These are phyloP conservation scores for Enhydra lutris DNA, from an alignment of 2,113 vertebrate species.

Conservation along the genomic window DNA sequence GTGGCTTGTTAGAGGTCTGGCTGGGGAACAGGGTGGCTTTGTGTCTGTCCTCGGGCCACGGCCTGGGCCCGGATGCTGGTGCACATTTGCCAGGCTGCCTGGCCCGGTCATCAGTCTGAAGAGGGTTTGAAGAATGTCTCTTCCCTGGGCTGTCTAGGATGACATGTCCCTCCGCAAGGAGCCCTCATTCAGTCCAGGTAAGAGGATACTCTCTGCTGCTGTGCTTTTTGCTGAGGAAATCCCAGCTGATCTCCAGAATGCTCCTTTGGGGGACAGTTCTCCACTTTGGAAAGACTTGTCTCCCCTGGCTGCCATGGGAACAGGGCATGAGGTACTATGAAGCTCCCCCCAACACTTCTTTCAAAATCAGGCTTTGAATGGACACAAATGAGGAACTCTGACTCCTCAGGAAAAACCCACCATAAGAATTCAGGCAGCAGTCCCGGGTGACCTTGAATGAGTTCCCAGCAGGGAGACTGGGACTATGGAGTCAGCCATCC, in stretches of 20 bases:
- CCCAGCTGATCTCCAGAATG: neutral
- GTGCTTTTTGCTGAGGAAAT: neutral
- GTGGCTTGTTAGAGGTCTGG: neutral
- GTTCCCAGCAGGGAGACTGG: neutral
- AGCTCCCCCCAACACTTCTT: neutral
- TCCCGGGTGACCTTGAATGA: too few relatives aligned
- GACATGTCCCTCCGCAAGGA: neutral
- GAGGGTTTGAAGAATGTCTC: neutral
- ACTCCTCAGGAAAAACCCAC: neutral
- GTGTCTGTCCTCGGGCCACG: neutral
- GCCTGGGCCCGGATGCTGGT: neutral
- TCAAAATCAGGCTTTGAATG: neutral
- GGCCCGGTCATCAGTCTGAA: neutral
- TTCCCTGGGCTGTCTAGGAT: neutral
- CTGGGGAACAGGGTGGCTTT: neutral
- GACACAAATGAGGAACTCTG: neutral
- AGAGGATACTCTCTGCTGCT: rapidly evolving
- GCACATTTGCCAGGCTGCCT: neutral
- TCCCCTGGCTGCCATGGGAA: neutral
- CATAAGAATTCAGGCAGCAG: neutral
- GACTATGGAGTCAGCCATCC: neutral
- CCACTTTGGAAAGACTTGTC: neutral
- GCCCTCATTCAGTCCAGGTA: too few relatives aligned
- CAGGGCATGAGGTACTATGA: neutral
- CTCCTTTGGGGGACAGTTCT: neutral